Evolutionary conservation across 2,888 invertebrate species (phyloP).

Genomic region (Tachina grossa): DNA sequence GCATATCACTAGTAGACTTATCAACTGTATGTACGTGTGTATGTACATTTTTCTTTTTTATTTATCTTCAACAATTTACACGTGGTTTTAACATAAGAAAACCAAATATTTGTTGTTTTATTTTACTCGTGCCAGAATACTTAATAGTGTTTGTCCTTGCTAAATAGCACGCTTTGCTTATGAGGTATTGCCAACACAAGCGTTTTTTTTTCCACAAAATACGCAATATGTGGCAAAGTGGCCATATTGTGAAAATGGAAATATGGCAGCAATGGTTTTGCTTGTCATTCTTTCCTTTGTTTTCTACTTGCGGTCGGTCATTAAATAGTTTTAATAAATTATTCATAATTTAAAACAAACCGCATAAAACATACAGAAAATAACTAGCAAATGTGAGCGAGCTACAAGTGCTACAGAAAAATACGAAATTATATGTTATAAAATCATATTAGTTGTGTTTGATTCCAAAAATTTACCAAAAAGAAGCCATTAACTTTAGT

Average conservation of each 20-base stretch:
- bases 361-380: background rate
- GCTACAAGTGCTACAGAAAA: conserved; percentile 12
- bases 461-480: background rate
- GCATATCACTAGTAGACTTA: too few relatives aligned
- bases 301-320: conserved; percentile 66
- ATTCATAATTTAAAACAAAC: conserved; percentile 51
- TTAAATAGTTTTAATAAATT: conserved; percentile 53
- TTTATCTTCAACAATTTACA: too few relatives aligned
- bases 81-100: background rate
- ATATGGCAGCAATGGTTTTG: conserved; percentile 33
- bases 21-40: too few relatives aligned
- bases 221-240: background rate
- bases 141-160: background rate
- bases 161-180: background rate
- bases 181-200: background rate
- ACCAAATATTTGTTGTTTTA: background rate
- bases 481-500: background rate
- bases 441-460: background rate
- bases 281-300: conserved; percentile 66
- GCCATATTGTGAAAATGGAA: background rate
- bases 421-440: background rate
- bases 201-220: background rate
- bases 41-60: too few relatives aligned
- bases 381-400: background rate
- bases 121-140: background rate